Base-by-base conservation (phyloP, 1,140 invertebrate species). In the Neodiprion lecontei region DNA sequence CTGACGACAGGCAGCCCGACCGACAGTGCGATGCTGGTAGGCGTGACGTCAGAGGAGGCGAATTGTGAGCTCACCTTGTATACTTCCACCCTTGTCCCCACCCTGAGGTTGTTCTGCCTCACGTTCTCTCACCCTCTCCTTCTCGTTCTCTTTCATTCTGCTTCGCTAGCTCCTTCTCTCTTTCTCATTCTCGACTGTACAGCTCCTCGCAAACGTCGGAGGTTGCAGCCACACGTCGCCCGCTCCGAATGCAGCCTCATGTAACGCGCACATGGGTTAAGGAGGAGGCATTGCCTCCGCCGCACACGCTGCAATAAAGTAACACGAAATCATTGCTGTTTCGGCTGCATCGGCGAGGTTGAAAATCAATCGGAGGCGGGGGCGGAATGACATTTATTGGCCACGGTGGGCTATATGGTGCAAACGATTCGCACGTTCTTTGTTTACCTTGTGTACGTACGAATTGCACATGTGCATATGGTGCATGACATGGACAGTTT, bases 311-410 rank as follows among this genome's bases (percentile, higher is more conserved):
- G 40, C 21, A 69, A 69, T 69, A 69, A 47, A 69, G 67, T 47
- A 61, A 69, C 12, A 69, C 40, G 67, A 47, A 69, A 69, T 69
- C 67, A 69, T 69, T 69, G 67, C 3, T 69, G 67, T 69, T 23
- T 11, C 14, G 40, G 40, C 11, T 61, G 53, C 50, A 53, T 53
- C 50, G 50, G 3, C 5, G n/a, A 61, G 1, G 53, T 61, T 17
- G 11, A 61, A 61, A 61, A 61, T 61, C 53, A 61, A 61, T 61
- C 9, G 11, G 11, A 3, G 28, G 28, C 28, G 28, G 28, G 28
- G 28, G 28, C 28, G 28, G 5, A 40, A 40, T 3, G 28, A 40
- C 28, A 40, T 40, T 40, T 40, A 40, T 40, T 40, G 28, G 28
- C 28, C 28, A 40, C 28, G 28, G 28, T 4, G 2, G 28, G 28